Percentiles rank a stretch among this genome's conserved stretches.
Evolutionary conservation across 2,797 vertebrate species (phyloP).

Genomic region (Natrix natrix): DNA sequence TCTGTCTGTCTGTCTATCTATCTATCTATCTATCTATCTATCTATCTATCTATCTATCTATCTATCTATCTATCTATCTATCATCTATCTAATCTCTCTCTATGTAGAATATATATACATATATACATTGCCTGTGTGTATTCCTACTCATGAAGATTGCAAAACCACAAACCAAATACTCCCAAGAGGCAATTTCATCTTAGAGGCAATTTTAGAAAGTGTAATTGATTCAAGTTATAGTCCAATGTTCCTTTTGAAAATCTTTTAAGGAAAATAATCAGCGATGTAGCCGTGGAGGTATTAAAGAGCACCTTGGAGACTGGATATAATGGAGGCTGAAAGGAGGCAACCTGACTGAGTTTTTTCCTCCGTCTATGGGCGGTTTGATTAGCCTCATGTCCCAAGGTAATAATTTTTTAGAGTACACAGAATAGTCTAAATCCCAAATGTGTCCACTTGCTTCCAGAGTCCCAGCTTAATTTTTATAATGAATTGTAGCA

Average conservation of each 20-base stretch:
- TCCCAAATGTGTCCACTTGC: not conserved
- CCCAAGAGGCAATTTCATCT: not conserved
- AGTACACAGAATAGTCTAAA: not conserved
- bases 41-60: not conserved
- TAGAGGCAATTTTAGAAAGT: not conserved
- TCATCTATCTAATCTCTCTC: too few relatives aligned
- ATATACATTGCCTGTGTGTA: not conserved
- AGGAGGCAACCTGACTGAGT: not conserved
- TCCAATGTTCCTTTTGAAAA: not conserved
- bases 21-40: not conserved
- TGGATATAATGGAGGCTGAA: not conserved
- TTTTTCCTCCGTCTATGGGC: not conserved
- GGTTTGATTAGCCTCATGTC: not conserved
- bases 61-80: too few relatives aligned
- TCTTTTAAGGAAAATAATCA: not conserved
- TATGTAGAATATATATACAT: not conserved
- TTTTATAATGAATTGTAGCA: not conserved
- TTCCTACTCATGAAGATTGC: not conserved
- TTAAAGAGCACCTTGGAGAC: not conserved
- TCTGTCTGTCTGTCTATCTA: too few relatives aligned
- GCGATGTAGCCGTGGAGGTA: not conserved
- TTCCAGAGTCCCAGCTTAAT: not conserved
- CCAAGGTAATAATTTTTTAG: not conserved
- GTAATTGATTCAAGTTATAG: not conserved
- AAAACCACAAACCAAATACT: not conserved